These are phyloP conservation scores for Sarcophaga caerulescens DNA, from an alignment of 2,888 invertebrate species.

Conservation along the genomic window DNA sequence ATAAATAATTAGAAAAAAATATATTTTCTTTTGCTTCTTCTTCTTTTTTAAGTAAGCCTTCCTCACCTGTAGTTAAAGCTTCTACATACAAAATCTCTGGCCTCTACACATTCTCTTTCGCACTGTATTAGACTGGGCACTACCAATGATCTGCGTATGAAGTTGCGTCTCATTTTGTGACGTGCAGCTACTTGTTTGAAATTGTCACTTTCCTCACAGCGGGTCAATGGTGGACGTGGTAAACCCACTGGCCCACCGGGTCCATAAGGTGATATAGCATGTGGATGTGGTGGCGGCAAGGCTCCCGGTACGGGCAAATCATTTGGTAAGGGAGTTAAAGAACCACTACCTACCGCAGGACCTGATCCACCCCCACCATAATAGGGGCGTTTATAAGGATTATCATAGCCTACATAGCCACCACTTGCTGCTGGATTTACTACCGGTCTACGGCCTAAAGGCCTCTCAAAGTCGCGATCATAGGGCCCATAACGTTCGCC, in stretches of 20 bases:
- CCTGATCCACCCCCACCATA: slow-evolving; percentile 66
- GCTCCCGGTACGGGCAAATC: slow-evolving; percentile 76
- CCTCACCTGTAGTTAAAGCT: slow-evolving; percentile 91
- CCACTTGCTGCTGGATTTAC: slow-evolving; percentile 63
- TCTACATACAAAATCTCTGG: slow-evolving; percentile 91
- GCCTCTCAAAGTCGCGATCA: slow-evolving; percentile 79
- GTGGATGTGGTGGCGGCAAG: slow-evolving; percentile 68
- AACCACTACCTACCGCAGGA: slow-evolving; percentile 67
- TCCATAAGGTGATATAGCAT: slow-evolving; percentile 70
- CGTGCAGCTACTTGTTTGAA: slow-evolving; percentile 91
- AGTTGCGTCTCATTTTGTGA: slow-evolving; percentile 90
- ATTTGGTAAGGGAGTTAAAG: slow-evolving; percentile 71
- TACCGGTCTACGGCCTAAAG: slow-evolving; percentile 74
- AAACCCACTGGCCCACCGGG: slow-evolving; percentile 79
- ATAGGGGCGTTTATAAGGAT: slow-evolving; percentile 78
- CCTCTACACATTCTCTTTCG: slow-evolving; percentile 91
- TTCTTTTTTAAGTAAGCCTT: neutral
- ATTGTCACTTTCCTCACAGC: slow-evolving; percentile 91
- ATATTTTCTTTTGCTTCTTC: neutral
- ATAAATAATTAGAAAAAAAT: neutral
- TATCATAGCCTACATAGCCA: slow-evolving; percentile 78
- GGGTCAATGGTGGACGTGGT: slow-evolving; percentile 81
- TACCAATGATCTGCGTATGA: slow-evolving; percentile 87
- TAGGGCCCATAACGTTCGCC: slow-evolving; percentile 75
- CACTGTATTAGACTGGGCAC: slow-evolving; percentile 90